Evolutionary conservation across 2,113 vertebrate species (phyloP), one percentile per base, ranked within the genome.

Genomic region (Trinectes maculatus): DNA sequence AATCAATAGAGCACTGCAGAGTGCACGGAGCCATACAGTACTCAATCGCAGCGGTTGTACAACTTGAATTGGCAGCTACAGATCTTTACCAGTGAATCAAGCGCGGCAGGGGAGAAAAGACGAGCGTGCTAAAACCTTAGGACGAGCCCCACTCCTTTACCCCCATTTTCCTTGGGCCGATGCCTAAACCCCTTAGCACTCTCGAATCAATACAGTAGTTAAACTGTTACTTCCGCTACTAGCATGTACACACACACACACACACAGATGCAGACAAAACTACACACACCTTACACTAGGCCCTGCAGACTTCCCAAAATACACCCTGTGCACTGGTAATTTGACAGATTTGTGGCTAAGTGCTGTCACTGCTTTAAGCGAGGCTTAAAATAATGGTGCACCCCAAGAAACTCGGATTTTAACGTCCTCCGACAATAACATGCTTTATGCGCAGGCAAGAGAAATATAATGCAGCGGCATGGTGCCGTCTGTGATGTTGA

Each of bases 121-220:
- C 8, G 46, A 76, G 36, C 28, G 55, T 31, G 31, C 69, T 80
- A 78, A 67, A 80, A 87, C 83, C 81, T 70, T 26, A 77, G 60
- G 74, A 86, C 40, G 56, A 65, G 71, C 64, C 77, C 71, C 75
- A 36, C 31, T 68, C 34, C 10, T 85, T 85, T 79, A 73, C 76
- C 75, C 88, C 81, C 72, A 52, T 53, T 84, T 87, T 86, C 80
- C 69, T 78, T 83, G 80, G 75, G 84, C 58, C 39, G 72, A 74
- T 31, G 82, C 82, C 76, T 75, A 87, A 89, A 86, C 81, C 80
- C 83, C 82, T 85, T 72, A 91, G 86, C 88, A 76, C 83, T 84
- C 48, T 21, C 70, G 74, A 83, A 91, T 92, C 91, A 82, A 92
- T 92, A 92, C 52, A 51, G 74, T 75, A 86, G 90, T 91, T 92